These are phyloP conservation scores for Apis dorsata DNA, from an alignment of 1,140 invertebrate species.

Conservation along the genomic window DNA sequence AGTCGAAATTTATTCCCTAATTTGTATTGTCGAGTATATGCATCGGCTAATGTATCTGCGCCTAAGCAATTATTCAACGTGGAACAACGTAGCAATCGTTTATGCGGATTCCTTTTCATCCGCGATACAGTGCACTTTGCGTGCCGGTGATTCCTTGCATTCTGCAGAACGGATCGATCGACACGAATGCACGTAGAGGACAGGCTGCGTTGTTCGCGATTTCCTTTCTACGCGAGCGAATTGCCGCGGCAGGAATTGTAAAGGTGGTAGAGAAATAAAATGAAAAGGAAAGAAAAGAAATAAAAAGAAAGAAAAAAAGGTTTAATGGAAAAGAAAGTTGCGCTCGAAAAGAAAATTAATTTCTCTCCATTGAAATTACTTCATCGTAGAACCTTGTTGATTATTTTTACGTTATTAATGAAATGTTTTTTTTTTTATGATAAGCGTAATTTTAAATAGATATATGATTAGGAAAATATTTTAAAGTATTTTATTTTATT, in stretches of 20 bases:
- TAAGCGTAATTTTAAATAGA: too few relatives aligned
- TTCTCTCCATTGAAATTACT: too few relatives aligned
- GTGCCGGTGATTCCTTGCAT: slow-evolving; percentile 23
- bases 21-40: not conserved
- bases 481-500: too few relatives aligned
- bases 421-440: too few relatives aligned
- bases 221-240: not conserved
- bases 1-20: slow-evolving; percentile 13
- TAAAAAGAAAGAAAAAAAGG: not conserved
- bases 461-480: too few relatives aligned
- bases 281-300: not conserved
- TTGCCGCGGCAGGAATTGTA: not conserved
- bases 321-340: not conserved
- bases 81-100: slow-evolving; percentile 23
- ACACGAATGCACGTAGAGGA: slow-evolving; percentile 2
- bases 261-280: not conserved
- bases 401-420: too few relatives aligned
- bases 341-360: not conserved
- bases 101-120: slow-evolving; percentile 25
- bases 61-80: slow-evolving; percentile 28
- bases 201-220: not conserved
- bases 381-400: too few relatives aligned
- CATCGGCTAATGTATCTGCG: not conserved
- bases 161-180: slow-evolving; percentile 22
- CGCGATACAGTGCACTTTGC: slow-evolving; percentile 19